Conservation (phyloP, 2,888 invertebrate species). For the Cataglyphis cursor region DNA sequence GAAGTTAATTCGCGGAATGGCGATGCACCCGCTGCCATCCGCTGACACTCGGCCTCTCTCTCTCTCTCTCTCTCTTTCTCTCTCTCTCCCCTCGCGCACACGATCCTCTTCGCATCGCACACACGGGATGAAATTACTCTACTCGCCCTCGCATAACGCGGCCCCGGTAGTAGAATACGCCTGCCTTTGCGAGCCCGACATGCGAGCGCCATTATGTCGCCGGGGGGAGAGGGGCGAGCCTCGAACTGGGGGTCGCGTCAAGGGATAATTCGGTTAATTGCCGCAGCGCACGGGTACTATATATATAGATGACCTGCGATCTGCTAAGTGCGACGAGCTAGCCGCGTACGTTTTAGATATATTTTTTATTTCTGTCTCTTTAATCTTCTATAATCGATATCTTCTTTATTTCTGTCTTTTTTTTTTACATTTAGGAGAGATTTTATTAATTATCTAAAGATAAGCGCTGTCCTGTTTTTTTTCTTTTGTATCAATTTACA, state of each 20-base stretch:
- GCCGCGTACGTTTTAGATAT: slow-evolving; percentile 23
- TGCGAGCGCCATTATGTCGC: slow-evolving; percentile 62
- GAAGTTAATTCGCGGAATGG: slow-evolving; percentile 77
- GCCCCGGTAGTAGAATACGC: slow-evolving; percentile 45
- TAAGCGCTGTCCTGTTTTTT: background rate
- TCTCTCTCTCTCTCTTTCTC: background rate
- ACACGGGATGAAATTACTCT: slow-evolving; percentile 69
- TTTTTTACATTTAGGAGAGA: background rate
- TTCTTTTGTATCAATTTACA: background rate
- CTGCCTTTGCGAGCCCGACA: slow-evolving; percentile 46
- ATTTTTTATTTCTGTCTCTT: slow-evolving; percentile 40
- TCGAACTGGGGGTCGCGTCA: slow-evolving; percentile 58
- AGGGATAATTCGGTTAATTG: slow-evolving; percentile 84
- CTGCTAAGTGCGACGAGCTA: slow-evolving; percentile 47
- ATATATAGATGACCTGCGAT: slow-evolving; percentile 36
- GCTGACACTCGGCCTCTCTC: slow-evolving; percentile 55
- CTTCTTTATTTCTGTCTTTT: background rate
- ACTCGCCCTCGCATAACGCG: slow-evolving; percentile 49
- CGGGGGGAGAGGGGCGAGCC: slow-evolving; percentile 16
- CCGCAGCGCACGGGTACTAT: slow-evolving; percentile 54
- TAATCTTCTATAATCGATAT: slow-evolving; percentile 30
- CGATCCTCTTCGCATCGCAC: slow-evolving; percentile 4
- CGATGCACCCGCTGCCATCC: slow-evolving; percentile 46
- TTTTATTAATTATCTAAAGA: slow-evolving; percentile 12
- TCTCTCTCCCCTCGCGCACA: background rate